These are phyloP conservation scores for Brenthis hecate DNA, from an alignment of 2,888 invertebrate species.

Conservation along the genomic window DNA sequence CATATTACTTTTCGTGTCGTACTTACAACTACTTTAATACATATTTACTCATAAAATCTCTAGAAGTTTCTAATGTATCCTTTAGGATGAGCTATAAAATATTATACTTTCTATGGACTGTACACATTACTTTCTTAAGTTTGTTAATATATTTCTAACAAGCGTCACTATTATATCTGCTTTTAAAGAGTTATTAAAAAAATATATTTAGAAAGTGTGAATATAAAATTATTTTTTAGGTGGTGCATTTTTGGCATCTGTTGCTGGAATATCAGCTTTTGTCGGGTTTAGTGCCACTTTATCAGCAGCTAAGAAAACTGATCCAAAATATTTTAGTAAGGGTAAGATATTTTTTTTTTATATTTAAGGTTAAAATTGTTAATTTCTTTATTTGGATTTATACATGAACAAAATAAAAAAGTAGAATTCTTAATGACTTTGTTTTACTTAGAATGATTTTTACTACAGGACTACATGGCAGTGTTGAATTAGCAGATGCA, in stretches of 20 bases:
- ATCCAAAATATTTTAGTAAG: constrained; percentile 90
- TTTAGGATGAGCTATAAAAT: too few species aligned
- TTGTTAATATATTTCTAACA: background rate
- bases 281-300: constrained; percentile 92
- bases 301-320: constrained; percentile 89
- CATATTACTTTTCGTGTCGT: background rate
- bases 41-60: too few species aligned
- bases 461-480: constrained; percentile 78
- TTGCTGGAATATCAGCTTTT: constrained; percentile 90
- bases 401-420: too few species aligned
- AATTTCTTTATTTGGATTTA: background rate
- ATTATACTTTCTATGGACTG: too few species aligned
- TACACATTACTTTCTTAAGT: too few species aligned
- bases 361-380: background rate
- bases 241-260: constrained; percentile 86
- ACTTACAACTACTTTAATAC: too few species aligned
- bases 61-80: too few species aligned
- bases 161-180: background rate
- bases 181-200: background rate
- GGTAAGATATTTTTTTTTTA: constrained; percentile 56
- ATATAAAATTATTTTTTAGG: constrained; percentile 72
- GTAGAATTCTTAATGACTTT: too few species aligned
- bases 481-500: constrained; percentile 86
- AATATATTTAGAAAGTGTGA: background rate
- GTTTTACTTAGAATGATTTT: too few species aligned